Percentiles rank a stretch among this genome's conserved stretches.
phyloP scores from a whole-genome alignment of 2,113 vertebrate genomes.

The Pelusios castaneus region DNA sequence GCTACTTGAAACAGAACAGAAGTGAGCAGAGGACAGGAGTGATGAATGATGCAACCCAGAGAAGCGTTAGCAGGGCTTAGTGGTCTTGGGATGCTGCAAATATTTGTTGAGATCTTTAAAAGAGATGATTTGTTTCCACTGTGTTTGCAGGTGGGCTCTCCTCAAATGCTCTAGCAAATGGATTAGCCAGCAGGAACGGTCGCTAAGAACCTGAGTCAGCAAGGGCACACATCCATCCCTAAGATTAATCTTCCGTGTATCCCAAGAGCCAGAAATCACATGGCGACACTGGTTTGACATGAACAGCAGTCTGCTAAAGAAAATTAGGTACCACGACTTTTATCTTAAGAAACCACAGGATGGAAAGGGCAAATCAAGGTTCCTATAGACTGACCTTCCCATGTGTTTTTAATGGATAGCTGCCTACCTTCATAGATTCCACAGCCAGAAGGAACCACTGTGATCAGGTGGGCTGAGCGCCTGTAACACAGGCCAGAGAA shows the following conservation, averaged over 20 bases:
- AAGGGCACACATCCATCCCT: background rate
- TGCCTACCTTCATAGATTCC: too few species aligned
- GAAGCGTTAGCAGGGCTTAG: background rate
- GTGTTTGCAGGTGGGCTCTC: background rate
- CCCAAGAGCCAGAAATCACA: too few species aligned
- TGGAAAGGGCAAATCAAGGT: too few species aligned
- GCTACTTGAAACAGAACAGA: background rate
- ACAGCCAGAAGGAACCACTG: too few species aligned
- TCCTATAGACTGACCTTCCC: too few species aligned
- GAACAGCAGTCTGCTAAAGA: too few species aligned
- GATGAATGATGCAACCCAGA: background rate
- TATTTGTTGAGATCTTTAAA: background rate
- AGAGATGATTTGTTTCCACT: background rate
- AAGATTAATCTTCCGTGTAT: background rate
- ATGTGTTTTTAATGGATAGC: too few species aligned
- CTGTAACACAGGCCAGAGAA: too few species aligned
- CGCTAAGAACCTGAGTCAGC: background rate
- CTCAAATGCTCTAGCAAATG: background rate
- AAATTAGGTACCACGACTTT: too few species aligned
- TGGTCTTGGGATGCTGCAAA: background rate
- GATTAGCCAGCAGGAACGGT: background rate
- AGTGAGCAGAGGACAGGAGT: background rate
- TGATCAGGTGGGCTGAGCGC: too few species aligned
- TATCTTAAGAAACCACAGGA: too few species aligned
- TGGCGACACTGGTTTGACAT: too few species aligned